Evolutionary conservation across 2,113 vertebrate genomes (phyloP).

Genomic region (Chunga burmeisteri): DNA sequence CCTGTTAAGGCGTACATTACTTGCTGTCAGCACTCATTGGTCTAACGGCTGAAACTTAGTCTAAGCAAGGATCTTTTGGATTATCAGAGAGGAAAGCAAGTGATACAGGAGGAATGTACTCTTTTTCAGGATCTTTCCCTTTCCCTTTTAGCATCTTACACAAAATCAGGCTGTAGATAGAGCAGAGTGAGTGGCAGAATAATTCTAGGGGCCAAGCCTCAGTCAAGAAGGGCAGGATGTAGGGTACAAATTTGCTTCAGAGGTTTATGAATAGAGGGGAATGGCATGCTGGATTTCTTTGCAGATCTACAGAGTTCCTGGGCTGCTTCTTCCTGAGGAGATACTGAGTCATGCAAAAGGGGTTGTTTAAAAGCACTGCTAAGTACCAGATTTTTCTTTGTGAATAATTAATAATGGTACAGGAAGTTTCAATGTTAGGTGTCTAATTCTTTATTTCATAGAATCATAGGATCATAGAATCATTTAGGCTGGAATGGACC

Average conservation of each 20-base stretch:
- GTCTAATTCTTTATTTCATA: not conserved
- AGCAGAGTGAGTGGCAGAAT: not conserved
- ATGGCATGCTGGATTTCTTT: not conserved
- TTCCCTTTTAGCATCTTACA: not conserved
- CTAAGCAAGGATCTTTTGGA: not conserved
- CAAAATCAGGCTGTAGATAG: not conserved
- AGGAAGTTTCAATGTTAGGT: not conserved
- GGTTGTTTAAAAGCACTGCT: not conserved
- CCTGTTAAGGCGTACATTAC: not conserved
- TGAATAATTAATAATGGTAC: not conserved
- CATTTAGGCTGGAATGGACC: too few species aligned
- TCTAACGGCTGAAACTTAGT: not conserved
- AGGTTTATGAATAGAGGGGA: not conserved
- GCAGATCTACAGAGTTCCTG: not conserved
- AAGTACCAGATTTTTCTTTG: not conserved
- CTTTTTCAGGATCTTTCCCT: not conserved
- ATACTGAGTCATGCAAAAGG: not conserved
- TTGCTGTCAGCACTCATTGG: not conserved
- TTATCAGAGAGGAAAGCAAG: not conserved
- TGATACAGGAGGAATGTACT: not conserved
- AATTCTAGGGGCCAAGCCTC: not conserved
- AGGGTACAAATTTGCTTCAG: not conserved
- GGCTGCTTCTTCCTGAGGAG: not conserved
- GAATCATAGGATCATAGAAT: too few species aligned
- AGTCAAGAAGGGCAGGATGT: not conserved